Conservation (phyloP, 2,113 vertebrate genomes). For the Microcebus murinus region DNA sequence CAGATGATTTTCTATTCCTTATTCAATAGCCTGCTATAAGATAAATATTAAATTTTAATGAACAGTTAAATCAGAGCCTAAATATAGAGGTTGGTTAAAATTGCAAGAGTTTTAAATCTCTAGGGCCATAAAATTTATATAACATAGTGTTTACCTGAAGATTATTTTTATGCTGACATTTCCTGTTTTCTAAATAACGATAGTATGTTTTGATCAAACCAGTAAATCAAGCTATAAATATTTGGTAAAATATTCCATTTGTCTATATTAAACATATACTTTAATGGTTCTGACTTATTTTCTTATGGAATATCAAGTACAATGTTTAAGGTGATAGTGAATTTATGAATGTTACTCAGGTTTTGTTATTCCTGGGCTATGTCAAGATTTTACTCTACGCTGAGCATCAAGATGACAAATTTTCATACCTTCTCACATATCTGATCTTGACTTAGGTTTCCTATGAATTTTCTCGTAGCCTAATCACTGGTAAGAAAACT, state of each 20-base stretch:
- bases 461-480: constrained; percentile 41
- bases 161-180: background rate
- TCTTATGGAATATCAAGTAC: background rate
- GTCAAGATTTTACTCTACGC: background rate
- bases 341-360: background rate
- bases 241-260: background rate
- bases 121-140: background rate
- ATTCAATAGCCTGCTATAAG: background rate
- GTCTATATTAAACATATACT: background rate
- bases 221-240: background rate
- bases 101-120: background rate
- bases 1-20: background rate
- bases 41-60: background rate
- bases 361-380: background rate
- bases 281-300: background rate
- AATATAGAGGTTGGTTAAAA: background rate
- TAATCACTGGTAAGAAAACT: constrained; percentile 31
- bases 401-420: background rate
- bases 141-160: background rate
- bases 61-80: background rate
- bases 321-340: background rate
- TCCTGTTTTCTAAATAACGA: background rate
- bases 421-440: background rate
- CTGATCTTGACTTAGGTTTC: constrained; percentile 37
- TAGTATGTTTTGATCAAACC: background rate